Base-by-base conservation (phyloP, 2,888 invertebrate genomes). In the Drosophila subsilvestris region DNA sequence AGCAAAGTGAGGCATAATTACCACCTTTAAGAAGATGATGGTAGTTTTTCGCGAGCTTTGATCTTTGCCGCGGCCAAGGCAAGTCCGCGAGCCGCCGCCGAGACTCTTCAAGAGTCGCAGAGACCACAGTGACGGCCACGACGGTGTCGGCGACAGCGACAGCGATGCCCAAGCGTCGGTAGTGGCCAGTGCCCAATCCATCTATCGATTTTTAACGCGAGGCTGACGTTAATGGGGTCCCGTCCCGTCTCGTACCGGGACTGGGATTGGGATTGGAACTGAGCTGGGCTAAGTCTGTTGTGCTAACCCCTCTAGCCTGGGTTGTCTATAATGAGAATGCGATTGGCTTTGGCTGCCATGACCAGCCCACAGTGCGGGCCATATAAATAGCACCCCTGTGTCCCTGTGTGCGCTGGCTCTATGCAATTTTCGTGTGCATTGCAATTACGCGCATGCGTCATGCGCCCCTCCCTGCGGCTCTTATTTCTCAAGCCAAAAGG, bases 201-300 rank as follows among this genome's bases (percentile, higher is more conserved):
- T 91, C 90, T 90, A 91, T 91, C 90, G 91, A 91, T 91, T 91
- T 90, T 91, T 91, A 91, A 91, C 90, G 90, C 90, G 90, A 84
- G 86, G 75, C 91, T 91, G 91, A 91, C 91, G 88, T 89, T 91
- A 91, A 91, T 91, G 90, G 86, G 87, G 78, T 80, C 75, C 59
- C 66, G 78, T 22, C 22, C 22, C 22, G 1, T 20, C 20, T 3
- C 20, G 22, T 3, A 4, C 12, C 12, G 37, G 14, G 74, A 65
- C 65, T 80, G 77, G 49, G 27, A 18, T 25, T 25, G 25, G 25
- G 25, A 25, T 6, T 25, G 5, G 25, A 25, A 6, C 59, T n/a
- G 29, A 45, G 17, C 32, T n/a, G 43, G 42, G 65, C 9, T 27
- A 6, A 9, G 9, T 2, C 27, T 2, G 27, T 0, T 9, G 6